phyloP scores from a whole-genome alignment of 2,113 vertebrate genomes.

The Chitala chitala region DNA sequence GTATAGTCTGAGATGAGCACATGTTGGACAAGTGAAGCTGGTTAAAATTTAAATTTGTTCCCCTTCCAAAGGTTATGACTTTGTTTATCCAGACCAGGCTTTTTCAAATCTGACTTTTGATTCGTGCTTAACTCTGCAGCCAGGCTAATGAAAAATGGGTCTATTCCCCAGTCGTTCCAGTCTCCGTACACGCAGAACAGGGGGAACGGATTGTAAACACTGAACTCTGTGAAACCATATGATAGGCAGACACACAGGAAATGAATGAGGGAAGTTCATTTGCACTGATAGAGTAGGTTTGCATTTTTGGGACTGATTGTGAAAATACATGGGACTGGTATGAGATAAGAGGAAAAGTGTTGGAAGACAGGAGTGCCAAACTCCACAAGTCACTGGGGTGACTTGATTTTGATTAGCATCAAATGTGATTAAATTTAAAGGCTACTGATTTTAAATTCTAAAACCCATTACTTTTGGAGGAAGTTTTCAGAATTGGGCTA shows the following conservation, averaged over 20 bases:
- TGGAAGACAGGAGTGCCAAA: background rate
- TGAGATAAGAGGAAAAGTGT: too few species aligned
- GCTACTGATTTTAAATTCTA: background rate
- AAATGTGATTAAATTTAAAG: background rate
- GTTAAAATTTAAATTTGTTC: too few species aligned
- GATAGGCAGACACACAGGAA: background rate
- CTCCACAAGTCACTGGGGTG: background rate
- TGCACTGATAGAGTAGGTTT: background rate
- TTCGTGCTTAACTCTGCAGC: background rate
- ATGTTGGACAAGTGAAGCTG: too few species aligned
- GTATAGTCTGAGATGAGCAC: background rate
- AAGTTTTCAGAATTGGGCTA: background rate
- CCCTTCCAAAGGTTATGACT: background rate
- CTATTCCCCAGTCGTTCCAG: background rate
- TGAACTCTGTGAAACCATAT: too few species aligned
- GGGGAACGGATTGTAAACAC: too few species aligned
- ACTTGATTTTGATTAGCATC: background rate
- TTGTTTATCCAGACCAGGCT: background rate
- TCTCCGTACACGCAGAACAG: too few species aligned
- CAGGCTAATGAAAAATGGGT: background rate
- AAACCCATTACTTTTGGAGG: conserved; percentile 6
- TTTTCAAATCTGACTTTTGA: background rate
- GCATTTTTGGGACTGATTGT: background rate
- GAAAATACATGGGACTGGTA: background rate
- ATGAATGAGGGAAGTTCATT: background rate